A percentile compares a stretch with the other conserved stretches of the same genome.
Evolutionary conservation across 2,888 invertebrate genomes (phyloP).

Genomic region (Augochlorella aurata): DNA sequence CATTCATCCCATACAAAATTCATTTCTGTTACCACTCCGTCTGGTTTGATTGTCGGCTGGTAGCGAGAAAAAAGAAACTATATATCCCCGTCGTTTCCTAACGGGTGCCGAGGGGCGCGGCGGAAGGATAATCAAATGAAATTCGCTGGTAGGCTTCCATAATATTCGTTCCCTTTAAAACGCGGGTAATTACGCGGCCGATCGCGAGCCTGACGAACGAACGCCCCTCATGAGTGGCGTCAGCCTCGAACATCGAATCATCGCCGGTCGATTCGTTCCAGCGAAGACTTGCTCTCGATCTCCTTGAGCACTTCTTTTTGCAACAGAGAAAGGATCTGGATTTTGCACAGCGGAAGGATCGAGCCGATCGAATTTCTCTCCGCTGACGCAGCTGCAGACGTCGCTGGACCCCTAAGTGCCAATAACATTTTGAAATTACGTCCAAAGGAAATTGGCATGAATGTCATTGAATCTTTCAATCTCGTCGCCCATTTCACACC

Average conservation of each 20-base stretch:
- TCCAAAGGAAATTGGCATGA: conserved; percentile 79
- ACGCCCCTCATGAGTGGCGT: conserved; percentile 33
- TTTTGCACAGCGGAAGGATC: conserved; percentile 23
- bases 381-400: neutral
- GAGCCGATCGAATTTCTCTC: conserved; percentile 39
- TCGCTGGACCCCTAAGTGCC: conserved; percentile 73
- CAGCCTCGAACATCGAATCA: conserved; percentile 65
- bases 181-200: conserved; percentile 47
- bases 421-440: conserved; percentile 79
- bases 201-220: conserved; percentile 32
- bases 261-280: conserved; percentile 72
- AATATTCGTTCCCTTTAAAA: conserved; percentile 49
- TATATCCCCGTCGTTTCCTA: conserved; percentile 2
- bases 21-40: conserved; percentile 49
- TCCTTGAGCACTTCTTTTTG: conserved; percentile 39
- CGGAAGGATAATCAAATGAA: conserved; percentile 55
- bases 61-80: conserved; percentile 20
- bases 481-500: conserved; percentile 68
- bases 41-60: conserved; percentile 30
- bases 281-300: conserved; percentile 62
- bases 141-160: conserved; percentile 43
- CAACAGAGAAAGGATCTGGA: too few relatives aligned
- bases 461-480: conserved; percentile 79
- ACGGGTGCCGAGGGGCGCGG: neutral
- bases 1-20: conserved; percentile 61